Percentiles rank a stretch among this genome's conserved stretches.
Evolutionary conservation across 2,888 invertebrate genomes (phyloP).

Genomic region (Pseudoips prasinana): DNA sequence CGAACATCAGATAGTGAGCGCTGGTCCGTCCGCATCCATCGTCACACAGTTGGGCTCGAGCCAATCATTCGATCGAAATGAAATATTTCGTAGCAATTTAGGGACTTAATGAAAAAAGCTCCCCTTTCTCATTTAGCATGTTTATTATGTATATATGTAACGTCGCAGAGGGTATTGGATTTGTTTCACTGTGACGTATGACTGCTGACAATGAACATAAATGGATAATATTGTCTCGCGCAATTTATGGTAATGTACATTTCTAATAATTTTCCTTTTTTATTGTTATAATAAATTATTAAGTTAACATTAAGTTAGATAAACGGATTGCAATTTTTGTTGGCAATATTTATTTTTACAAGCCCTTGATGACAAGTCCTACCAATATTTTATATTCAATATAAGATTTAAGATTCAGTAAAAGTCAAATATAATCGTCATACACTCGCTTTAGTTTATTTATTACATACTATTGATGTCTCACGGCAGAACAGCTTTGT

Average conservation of each 20-base stretch:
- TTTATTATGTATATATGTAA: conserved; percentile 33
- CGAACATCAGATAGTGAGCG: conserved; percentile 73
- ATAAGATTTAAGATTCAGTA: too few relatives aligned
- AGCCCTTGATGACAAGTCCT: too few relatives aligned
- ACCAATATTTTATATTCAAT: too few relatives aligned
- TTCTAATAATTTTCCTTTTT: neutral
- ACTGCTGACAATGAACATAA: conserved; percentile 19
- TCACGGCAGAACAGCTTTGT: too few relatives aligned
- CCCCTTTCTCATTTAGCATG: conserved; percentile 50
- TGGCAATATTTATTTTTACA: too few relatives aligned
- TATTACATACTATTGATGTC: too few relatives aligned
- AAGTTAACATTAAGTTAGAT: too few relatives aligned
- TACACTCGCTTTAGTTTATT: too few relatives aligned
- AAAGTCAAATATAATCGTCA: too few relatives aligned
- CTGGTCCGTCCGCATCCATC: conserved; percentile 58
- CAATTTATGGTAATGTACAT: conserved; percentile 18
- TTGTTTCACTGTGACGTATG: conserved; percentile 30
- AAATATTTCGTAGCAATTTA: conserved; percentile 65
- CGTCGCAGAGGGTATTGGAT: conserved; percentile 22
- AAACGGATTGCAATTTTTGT: too few relatives aligned
- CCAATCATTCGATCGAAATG: conserved; percentile 72
- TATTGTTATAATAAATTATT: too few relatives aligned
- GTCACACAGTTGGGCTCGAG: conserved; percentile 63
- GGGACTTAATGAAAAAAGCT: conserved; percentile 58
- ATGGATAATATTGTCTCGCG: conserved; percentile 9